A percentile compares a stretch with the other conserved stretches of the same genome.
These are phyloP conservation scores for Parnassius glacialis DNA, from an alignment of 2,888 invertebrate species.

Conservation along the genomic window DNA sequence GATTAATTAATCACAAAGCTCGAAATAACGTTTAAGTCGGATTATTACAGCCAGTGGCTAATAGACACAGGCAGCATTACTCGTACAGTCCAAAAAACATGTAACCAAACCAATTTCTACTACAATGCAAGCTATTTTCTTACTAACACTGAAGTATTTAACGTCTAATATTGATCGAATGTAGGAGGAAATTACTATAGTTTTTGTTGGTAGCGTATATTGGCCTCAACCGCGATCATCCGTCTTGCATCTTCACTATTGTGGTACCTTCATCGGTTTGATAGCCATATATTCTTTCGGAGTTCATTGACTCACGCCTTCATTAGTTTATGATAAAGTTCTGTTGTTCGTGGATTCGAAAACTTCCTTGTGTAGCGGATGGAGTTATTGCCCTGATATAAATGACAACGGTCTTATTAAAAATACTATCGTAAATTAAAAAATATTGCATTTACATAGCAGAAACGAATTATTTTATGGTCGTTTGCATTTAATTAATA, in stretches of 20 bases:
- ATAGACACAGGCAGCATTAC: constrained; percentile 32
- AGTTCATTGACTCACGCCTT: constrained; percentile 20
- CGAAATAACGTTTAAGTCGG: constrained; percentile 50
- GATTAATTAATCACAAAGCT: constrained; percentile 55
- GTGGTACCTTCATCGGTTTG: constrained; percentile 34
- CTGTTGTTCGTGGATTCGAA: constrained; percentile 1
- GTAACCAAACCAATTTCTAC: background rate
- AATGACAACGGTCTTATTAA: background rate
- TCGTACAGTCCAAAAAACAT: constrained; percentile 3
- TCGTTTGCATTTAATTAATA: background rate
- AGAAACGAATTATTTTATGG: background rate
- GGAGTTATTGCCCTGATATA: background rate
- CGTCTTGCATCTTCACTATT: constrained; percentile 42
- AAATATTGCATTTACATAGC: too few species aligned
- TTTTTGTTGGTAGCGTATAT: constrained; percentile 29
- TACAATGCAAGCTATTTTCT: constrained; percentile 1
- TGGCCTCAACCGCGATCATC: constrained; percentile 40
- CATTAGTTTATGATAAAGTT: constrained; percentile 13
- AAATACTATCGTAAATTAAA: too few species aligned
- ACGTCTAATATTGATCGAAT: constrained; percentile 7
- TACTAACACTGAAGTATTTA: background rate
- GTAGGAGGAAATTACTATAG: constrained; percentile 12
- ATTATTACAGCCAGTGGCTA: constrained; percentile 51
- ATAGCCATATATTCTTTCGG: constrained; percentile 32
- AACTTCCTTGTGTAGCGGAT: background rate